Evolutionary conservation across 2,113 vertebrate genomes (phyloP), one percentile per base, ranked within the genome.

Genomic region (Caloenas nicobarica): DNA sequence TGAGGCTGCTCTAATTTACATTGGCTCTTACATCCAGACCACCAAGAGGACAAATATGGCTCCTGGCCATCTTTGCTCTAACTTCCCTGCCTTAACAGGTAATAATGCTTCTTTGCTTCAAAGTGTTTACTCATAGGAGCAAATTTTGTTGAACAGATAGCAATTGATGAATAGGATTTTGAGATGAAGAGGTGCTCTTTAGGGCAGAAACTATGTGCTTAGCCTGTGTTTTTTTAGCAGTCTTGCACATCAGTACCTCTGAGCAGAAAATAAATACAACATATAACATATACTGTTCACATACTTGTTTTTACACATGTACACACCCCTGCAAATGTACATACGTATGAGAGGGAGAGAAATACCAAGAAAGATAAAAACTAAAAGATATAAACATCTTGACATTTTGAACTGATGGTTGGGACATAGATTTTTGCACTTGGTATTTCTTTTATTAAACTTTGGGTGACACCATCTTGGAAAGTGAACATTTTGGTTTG

Each of bases 391-490:
- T 16, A 10, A 64, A n/a, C 26, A 25, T 60, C 7, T 42, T 60
- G 7, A 25, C 56, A 42, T 56, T 81, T 74, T 71, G 38, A 74
- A 42, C 26, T 46, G 83, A 61, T 68, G 81, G 12, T 62, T 72
- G n/a, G 11, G 13, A 25, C 31, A 92, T 74, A 85, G 62, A 65
- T 26, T 79, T 94, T 74, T 93, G 89, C 61, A 81, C 80, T 93
- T 96, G 80, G 86, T 74, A 90, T 97, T 98, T 96, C 80, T 82
- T 92, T 95, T 96, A 93, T 94, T 97, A 96, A 95, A 97, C 81
- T 96, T 97, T 76, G 86, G 79, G 81, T 96, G 95, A 91, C 96
- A 95, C 92, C 81, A 50, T 81, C 95, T 97, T 95, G 92, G 93
- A 82, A 97, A 93, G 65, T 2, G 4, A 91, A 91, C 69, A 77